Evolutionary conservation across 2,888 invertebrate species (phyloP), one percentile per base, ranked within the genome.

Genomic region (Sinotaia quadrata): DNA sequence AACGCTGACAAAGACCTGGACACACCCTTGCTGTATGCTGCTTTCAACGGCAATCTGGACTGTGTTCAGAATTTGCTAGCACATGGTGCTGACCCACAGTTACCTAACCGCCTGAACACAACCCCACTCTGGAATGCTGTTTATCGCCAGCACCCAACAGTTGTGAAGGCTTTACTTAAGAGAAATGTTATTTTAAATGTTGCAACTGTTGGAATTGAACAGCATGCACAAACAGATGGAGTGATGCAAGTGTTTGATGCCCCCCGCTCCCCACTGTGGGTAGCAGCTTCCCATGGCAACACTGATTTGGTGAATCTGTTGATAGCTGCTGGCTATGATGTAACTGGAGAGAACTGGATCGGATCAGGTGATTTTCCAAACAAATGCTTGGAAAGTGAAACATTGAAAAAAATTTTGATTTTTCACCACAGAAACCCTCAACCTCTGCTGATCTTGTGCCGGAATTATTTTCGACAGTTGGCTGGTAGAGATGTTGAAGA

Each of bases 51-150:
- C 12, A 76, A 80, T 67, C 44, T 76, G n/a, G 72, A 76, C 41
- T 75, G 75, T 15, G 78, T 81, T 4, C 67, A 68, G 57, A 54
- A 73, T 12, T 72, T 86, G 7, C 60, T 86, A n/a, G 67, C 73
- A 36, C 51, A 74, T 60, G 85, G 85, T 18, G 85, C 84, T 2
- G 73, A 83, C 52, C 83, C 86, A 1, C 72, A 83, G 65, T 62
- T 71, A 18, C 36, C 65, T 0, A 86, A 83, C 70, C 65, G 74
- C 2, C 71, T 78, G 1, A 69, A 76, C 7, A 73, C 78, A 7
- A 82, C 85, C 1, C 81, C 84, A 1, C 63, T 85, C 57, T 85
- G 84, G 84, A 85, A 85, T 72, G 84, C 85, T 18, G 81, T 82
- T 1, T 81, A 81, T 44, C 75, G 67, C 52, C 73, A 71, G 4